Base-by-base conservation (phyloP, 2,797 vertebrate species). In the Coregonus suidteri region DNA sequence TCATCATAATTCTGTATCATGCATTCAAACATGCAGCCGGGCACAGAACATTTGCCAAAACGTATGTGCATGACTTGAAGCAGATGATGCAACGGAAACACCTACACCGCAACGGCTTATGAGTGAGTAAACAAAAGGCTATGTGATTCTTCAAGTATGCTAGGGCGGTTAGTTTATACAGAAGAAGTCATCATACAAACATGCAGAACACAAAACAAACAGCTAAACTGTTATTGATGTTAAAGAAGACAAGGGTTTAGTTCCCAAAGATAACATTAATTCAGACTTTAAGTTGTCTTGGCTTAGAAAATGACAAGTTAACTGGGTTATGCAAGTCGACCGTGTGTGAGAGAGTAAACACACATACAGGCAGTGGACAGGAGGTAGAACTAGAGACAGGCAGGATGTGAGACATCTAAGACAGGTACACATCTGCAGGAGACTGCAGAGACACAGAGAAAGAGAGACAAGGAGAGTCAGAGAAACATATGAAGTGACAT, bases 391-490 rank as follows among this genome's bases (percentile, higher is more conserved):
- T 79, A 91, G 88, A 91, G 91, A 93, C 90, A 93, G 90, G 87
- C 87, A 92, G 91, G 90, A 92, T 80, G 92, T 90, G 89, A 92
- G 88, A 93, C 92, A 93, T 92, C 92, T 92, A 92, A 93, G 91
- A 93, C 92, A 93, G 90, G 91, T 92, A 87, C 91, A 92, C 90
- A 93, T 90, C 91, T 91, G 92, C 89, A 92, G 87, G 88, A 92
- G 88, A 85, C 92, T 91, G 90, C 88, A 92, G 90, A 91, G 56
- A 82, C 37, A 13, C 15, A 73, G 16, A 73, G n/a, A 70, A 11
- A 56, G 15, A 56, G 5, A 56, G 30, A n/a, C 5, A 4, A 47
- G 4, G 70, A 25, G 20, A 71, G 37, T 37, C 14, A 62, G 90
- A 91, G 86, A 83, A 88, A 90, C 65, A 83, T 73, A 77, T 75